Conservation (phyloP, 2,888 invertebrate genomes). For the Flexamia atlantica region DNA sequence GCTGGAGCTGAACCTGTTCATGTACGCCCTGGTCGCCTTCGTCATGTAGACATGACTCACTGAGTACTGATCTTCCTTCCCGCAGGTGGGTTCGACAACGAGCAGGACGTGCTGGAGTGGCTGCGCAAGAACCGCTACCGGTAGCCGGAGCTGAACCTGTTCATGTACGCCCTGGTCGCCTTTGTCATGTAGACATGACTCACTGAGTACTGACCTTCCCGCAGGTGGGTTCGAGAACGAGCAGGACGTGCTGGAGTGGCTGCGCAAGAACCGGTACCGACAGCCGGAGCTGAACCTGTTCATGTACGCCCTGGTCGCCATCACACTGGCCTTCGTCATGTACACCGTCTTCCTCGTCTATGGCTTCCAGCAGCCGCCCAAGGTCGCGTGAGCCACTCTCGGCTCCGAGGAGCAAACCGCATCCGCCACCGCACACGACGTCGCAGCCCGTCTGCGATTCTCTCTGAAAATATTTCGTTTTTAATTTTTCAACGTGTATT, state of each 20-base stretch:
- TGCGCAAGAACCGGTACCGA: slow-evolving; percentile 94
- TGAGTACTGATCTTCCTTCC: too few species aligned
- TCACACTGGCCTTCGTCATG: slow-evolving; percentile 90
- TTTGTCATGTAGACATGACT: too few species aligned
- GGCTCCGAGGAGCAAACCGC: slow-evolving; percentile 36
- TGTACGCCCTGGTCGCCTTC: slow-evolving; percentile 94
- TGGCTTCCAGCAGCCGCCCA: slow-evolving; percentile 86
- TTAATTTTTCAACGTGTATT: background rate
- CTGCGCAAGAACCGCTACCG: slow-evolving; percentile 94
- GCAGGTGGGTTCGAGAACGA: slow-evolving; percentile 90
- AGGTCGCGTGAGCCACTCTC: slow-evolving; percentile 60
- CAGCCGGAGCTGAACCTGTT: slow-evolving; percentile 96
- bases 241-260: slow-evolving; percentile 93
- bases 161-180: slow-evolving; percentile 97
- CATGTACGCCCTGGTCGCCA: slow-evolving; percentile 94
- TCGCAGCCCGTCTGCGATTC: background rate
- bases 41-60: slow-evolving; percentile 95
- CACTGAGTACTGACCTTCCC: too few species aligned
- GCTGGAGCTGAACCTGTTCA: slow-evolving; percentile 94
- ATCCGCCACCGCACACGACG: background rate
- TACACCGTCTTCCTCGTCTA: slow-evolving; percentile 95
- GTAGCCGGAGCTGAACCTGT: slow-evolving; percentile 94
- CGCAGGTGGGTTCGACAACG: too few species aligned
- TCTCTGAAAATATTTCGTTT: background rate
- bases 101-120: slow-evolving; percentile 94